Base-by-base conservation (phyloP, 2,888 invertebrate species). In the Corythucha ciliata region DNA sequence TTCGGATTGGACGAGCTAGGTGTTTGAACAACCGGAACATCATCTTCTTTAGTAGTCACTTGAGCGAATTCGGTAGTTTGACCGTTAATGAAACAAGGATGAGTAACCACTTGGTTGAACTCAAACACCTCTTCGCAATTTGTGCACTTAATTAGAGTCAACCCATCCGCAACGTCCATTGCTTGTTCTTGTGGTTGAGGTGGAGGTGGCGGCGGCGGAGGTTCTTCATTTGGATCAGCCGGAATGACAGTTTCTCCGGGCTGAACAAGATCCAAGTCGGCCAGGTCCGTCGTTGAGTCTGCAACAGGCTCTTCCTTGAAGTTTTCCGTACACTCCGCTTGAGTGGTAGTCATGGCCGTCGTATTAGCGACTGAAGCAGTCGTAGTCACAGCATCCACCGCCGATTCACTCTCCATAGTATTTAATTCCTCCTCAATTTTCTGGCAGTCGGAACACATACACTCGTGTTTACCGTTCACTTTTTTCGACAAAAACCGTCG, bases 91-190 rank as follows among this genome's bases (percentile, higher is more conserved):
- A 57, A 57, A 41, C 57, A 57, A 10, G 32, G 32, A 36, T 57
- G 57, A 20, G 48, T 53, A 10, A 53, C 46, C 12, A 57, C 29
- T 22, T 55, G 47, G 16, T 39, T 32, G 2, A 57, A 26, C n/a
- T 55, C 54, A 16, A 57, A 48, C 25, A 52, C 54, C 21, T 57
- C 53, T 4, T 44, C 37, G 32, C 57, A 57, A 18, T 48, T 52
- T n/a, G 49, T 39, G 34, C 57, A 57, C 25, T 42, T 54, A 14
- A 51, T 24, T 2, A 51, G 34, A 2, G 51, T 45, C 3, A 16
- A 18, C 8, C 25, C 20, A 14, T 49, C 32, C 5, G 25, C 41
- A 14, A n/a, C n/a, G n/a, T n/a, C n/a, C n/a, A n/a, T n/a, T n/a
- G n/a, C n/a, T n/a, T n/a, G n/a, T n/a, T n/a, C n/a, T n/a, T n/a